Conservation (phyloP, 2,113 vertebrate genomes). For the Cichladusa arquata region DNA sequence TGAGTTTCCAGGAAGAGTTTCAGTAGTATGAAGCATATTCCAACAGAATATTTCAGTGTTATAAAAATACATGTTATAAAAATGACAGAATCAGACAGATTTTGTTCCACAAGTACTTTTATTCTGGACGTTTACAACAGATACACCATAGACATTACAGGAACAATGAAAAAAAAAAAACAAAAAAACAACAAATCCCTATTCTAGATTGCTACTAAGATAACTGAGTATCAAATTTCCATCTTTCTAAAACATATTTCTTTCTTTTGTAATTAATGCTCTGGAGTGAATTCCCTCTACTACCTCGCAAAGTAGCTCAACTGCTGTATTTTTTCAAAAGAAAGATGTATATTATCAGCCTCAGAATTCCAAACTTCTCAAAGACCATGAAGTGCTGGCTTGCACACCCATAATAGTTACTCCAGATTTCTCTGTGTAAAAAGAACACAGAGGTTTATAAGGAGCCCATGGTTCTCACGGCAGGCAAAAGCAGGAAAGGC, state of each 20-base stretch:
- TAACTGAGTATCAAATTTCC: not conserved
- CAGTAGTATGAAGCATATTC: not conserved
- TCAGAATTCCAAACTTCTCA: not conserved
- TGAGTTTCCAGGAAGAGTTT: not conserved
- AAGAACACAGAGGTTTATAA: not conserved
- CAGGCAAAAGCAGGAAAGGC: not conserved
- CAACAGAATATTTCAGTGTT: not conserved
- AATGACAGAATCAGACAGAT: not conserved
- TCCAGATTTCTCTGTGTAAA: not conserved
- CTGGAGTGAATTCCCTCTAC: not conserved
- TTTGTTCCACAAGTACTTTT: not conserved
- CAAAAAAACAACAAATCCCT: no score
- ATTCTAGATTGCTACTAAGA: not conserved
- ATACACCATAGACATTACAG: not conserved
- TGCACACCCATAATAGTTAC: not conserved
- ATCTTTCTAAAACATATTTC: not conserved
- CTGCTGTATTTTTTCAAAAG: not conserved
- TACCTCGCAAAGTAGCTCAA: not conserved
- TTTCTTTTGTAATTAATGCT: not conserved
- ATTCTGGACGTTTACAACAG: not conserved
- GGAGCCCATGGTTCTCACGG: not conserved
- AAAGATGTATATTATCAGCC: not conserved
- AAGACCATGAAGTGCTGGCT: not conserved
- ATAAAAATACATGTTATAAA: not conserved
- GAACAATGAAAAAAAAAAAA: not conserved